Base-by-base conservation (phyloP, 2,113 vertebrate genomes). In the Aphyosemion australe region DNA sequence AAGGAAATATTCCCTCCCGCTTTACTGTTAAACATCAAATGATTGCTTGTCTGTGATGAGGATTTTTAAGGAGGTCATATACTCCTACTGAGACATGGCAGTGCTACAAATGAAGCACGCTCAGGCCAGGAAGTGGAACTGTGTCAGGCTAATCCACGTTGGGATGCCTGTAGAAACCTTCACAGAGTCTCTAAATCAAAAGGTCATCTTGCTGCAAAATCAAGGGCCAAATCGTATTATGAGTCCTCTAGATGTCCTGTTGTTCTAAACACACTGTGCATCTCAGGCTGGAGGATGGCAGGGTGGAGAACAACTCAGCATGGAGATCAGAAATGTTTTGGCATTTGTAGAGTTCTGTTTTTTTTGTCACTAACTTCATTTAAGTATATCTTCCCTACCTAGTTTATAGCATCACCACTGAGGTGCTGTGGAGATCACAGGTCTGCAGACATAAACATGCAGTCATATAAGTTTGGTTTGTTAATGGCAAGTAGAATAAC, bases 41-140 rank as follows among this genome's bases (percentile, higher is more conserved):
- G 19, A 78, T 74, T 61, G 31, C 20, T 67, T 55, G 53, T 76
- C 65, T 76, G 62, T 47, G 60, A 59, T 69, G 62, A 69, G 66
- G 56, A 69, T 88, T 82, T 65, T 68, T 64, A 85, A 85, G 46
- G 82, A 80, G 85, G 82, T 85, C 82, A 80, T 34, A 50, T 79
- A 51, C 78, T 58, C 74, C 78, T 69, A 41, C 76, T 72, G 78
- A 79, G 83, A 82, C 73, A 32, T 74, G 71, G 73, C 73, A 76
- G 54, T 20, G 39, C 46, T 61, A 56, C 61, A 72, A 66, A 18
- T 49, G 37, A 50, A 61, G 58, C 74, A 50, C 45, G 45, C 53
- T 67, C 71, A 79, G 74, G 78, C 78, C 75, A 69, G 80, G 59
- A 41, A 67, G 52, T 19, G 52, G 63, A 79, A 59, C 43, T 83